phyloP scores from a whole-genome alignment of 2,888 invertebrate genomes.

The Thymelicus acteon region DNA sequence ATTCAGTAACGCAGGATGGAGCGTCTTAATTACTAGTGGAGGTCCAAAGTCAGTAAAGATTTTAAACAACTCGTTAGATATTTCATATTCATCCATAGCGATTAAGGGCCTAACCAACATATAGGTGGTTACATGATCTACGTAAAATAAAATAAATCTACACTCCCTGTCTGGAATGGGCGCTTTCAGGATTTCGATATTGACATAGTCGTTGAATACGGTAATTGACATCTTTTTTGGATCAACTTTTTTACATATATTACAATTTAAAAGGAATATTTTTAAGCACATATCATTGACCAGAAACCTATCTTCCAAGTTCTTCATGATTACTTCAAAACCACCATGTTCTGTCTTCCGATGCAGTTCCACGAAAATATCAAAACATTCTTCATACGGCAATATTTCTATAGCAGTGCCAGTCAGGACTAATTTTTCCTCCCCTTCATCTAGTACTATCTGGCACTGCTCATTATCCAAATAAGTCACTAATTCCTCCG shows the following conservation, averaged over 20 bases:
- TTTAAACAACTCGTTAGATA: constrained; percentile 36
- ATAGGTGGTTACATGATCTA: constrained; percentile 21
- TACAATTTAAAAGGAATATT: constrained; percentile 22
- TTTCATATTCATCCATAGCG: constrained; percentile 19
- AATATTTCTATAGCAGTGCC: constrained; percentile 23
- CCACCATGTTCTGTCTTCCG: constrained; percentile 18
- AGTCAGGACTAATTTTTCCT: constrained; percentile 13
- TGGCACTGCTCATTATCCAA: constrained; percentile 1
- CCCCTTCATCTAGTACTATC: constrained; percentile 14
- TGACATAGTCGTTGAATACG: constrained; percentile 11
- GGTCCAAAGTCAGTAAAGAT: constrained; percentile 40
- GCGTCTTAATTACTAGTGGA: constrained; percentile 23
- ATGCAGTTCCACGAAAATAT: constrained; percentile 37
- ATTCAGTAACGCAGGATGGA: neutral
- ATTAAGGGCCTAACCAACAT: constrained; percentile 28
- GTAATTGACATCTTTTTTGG: neutral
- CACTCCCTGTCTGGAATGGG: neutral
- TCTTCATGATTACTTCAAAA: neutral
- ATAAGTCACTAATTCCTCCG: neutral
- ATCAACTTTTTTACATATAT: neutral
- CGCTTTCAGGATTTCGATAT: constrained; percentile 12
- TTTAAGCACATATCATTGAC: constrained; percentile 10
- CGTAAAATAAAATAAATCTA: constrained; percentile 30
- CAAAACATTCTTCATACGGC: constrained; percentile 35
- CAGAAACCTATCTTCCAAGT: constrained; percentile 16